phyloP scores from a whole-genome alignment of 2,113 vertebrate genomes.

The Myiozetetes cayanensis region DNA sequence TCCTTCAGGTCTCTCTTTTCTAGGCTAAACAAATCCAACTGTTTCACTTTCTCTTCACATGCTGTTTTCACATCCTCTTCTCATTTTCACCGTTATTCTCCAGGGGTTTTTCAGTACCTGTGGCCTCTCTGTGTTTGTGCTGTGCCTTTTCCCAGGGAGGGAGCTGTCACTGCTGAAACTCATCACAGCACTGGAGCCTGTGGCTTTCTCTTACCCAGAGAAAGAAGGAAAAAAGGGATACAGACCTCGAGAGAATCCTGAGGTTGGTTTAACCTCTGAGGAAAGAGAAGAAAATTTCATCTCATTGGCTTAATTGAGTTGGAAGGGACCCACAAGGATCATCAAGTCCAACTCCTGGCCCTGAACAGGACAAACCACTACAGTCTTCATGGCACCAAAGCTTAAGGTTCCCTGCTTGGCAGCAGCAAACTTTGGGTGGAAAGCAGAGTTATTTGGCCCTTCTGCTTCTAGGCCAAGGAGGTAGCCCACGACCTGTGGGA shows the following conservation, averaged over 20 bases:
- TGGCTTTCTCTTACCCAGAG: neutral
- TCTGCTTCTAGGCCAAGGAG: neutral
- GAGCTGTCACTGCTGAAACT: neutral
- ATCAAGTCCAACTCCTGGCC: neutral
- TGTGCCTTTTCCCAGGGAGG: neutral
- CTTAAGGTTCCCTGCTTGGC: neutral
- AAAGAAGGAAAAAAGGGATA: neutral
- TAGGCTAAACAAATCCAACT: neutral
- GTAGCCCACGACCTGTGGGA: neutral
- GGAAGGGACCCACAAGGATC: neutral
- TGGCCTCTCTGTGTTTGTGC: neutral
- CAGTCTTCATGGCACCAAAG: neutral
- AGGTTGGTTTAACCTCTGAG: neutral
- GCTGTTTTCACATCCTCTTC: constrained; percentile 1
- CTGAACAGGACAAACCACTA: neutral
- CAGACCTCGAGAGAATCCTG: neutral
- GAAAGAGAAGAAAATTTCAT: neutral
- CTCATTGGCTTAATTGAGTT: neutral
- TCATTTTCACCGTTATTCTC: constrained; percentile 25
- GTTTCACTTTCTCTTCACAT: neutral
- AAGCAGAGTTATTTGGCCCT: neutral
- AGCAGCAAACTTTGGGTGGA: neutral
- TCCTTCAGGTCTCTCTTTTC: constrained; percentile 6
- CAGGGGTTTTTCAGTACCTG: neutral
- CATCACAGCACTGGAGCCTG: neutral